Conservation (phyloP, 2,797 vertebrate species). For the Buphagus erythrorhynchus region DNA sequence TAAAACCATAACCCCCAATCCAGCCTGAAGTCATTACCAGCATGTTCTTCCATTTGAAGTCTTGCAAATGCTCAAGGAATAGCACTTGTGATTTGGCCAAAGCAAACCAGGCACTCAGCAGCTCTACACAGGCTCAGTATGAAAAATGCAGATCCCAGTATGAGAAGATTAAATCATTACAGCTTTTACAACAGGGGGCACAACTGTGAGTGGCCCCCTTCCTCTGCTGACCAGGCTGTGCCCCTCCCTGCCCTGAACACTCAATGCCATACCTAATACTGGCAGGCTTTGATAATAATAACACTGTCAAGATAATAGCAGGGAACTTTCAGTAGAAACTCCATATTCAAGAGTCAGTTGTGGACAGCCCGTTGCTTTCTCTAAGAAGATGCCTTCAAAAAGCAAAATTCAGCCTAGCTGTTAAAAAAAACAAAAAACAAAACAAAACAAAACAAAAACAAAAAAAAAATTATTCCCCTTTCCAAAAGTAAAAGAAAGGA, state of each 20-base stretch:
- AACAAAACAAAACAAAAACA: neutral
- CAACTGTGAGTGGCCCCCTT: slow-evolving; percentile 49
- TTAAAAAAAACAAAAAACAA: no score
- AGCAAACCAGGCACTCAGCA: slow-evolving; percentile 9
- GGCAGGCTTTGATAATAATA: slow-evolving; percentile 76
- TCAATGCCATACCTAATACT: slow-evolving; percentile 66
- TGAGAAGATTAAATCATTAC: slow-evolving; percentile 76
- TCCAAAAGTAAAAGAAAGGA: neutral
- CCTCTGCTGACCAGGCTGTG: slow-evolving; percentile 27
- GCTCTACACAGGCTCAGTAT: neutral
- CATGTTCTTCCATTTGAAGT: slow-evolving; percentile 74
- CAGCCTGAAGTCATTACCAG: slow-evolving; percentile 74
- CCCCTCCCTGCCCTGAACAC: slow-evolving; percentile 54
- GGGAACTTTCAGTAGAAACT: slow-evolving; percentile 71
- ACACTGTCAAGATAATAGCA: slow-evolving; percentile 74
- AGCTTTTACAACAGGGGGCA: slow-evolving; percentile 61
- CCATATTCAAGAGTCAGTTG: slow-evolving; percentile 72
- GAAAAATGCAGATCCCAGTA: slow-evolving; percentile 55
- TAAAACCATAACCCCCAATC: neutral
- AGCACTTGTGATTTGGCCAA: slow-evolving; percentile 62
- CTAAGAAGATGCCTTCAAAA: slow-evolving; percentile 70
- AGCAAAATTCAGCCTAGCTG: slow-evolving; percentile 16
- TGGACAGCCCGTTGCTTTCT: slow-evolving; percentile 29
- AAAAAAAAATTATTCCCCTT: neutral
- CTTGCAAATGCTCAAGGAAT: slow-evolving; percentile 58